Base-by-base conservation (phyloP, 2,113 vertebrate species). In the Laterallus jamaicensis region DNA sequence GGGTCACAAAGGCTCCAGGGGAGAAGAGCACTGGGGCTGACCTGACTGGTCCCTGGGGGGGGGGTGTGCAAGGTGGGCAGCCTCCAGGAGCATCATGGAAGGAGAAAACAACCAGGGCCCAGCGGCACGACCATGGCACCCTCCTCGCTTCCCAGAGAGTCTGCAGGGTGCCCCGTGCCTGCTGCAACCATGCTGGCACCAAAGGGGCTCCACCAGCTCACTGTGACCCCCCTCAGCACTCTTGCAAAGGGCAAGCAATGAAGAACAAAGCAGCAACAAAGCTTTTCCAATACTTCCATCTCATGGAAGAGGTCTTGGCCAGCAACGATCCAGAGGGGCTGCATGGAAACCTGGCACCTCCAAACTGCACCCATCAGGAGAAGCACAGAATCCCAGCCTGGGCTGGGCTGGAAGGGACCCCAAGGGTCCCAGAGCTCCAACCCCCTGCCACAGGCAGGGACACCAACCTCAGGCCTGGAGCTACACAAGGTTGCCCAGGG, bases 211-310 rank as follows among this genome's bases (percentile, higher is more conserved):
- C 55, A 7, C 28, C 80, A n/a, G 29, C 66, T 28, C 17, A 2
- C 3, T 5, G 1, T 2, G 31, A 10, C 24, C 1, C 2, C 2
- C 37, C 11, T 6, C 13, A 2, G 47, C 8, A 1, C 68, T 29
- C 68, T 31, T 15, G 25, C 9, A 12, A 35, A 26, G 31, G 11
- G 16, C 44, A 20, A 15, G 54, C 24, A 3, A 10, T 14, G 15
- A 15, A 10, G 31, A 68, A 22, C 35, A 8, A 29, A 17, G 16
- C 4, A 29, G 40, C 52, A 26, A 12, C 10, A 26, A 32, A 21
- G 37, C 13, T 25, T 44, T 42, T 3, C 64, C 1, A 2, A 15
- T 9, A 29, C 31, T 40, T 20, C 44, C 5, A 1, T 13, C 37
- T 4, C 5, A 1, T 31, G 19, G 24, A 60, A 32, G 6, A 9